These are phyloP conservation scores for Trilocha varians DNA, from an alignment of 2,888 invertebrate genomes.

Conservation along the genomic window DNA sequence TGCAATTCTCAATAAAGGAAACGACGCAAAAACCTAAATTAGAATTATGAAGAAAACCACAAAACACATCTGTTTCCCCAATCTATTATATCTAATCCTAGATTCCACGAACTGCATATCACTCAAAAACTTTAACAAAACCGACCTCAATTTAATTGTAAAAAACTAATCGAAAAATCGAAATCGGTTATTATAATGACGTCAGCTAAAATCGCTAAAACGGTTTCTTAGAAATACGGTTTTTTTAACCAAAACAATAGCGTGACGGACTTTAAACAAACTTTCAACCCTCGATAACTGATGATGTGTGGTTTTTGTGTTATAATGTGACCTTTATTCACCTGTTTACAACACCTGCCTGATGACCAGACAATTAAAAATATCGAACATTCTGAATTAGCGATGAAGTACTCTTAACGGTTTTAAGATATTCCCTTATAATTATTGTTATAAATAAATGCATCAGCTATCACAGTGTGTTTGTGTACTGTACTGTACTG, in stretches of 20 bases:
- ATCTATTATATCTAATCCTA: too few species aligned
- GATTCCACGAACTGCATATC: constrained; percentile 24
- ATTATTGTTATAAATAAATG: too few species aligned
- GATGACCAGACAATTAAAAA: constrained; percentile 32
- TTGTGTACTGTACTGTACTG: too few species aligned
- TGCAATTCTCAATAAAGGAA: too few species aligned
- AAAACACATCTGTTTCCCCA: too few species aligned
- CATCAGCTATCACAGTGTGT: too few species aligned
- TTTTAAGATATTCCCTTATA: too few species aligned
- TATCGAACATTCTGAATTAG: not conserved
- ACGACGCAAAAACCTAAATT: too few species aligned
- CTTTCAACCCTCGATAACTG: constrained; percentile 33
- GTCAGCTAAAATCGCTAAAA: constrained; percentile 52
- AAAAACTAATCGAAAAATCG: constrained; percentile 57
- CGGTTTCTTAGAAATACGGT: constrained; percentile 31
- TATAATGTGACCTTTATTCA: constrained; percentile 40
- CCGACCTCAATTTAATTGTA: constrained; percentile 28
- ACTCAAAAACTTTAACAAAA: constrained; percentile 46
- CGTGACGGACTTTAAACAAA: constrained; percentile 67
- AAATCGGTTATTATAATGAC: constrained; percentile 48
- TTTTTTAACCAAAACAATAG: constrained; percentile 45
- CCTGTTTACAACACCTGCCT: constrained; percentile 58
- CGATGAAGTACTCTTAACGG: not conserved
- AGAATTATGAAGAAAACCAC: too few species aligned
- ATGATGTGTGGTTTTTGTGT: constrained; percentile 39